Evolutionary conservation across 2,113 vertebrate genomes (phyloP), one percentile per base, ranked within the genome.

Genomic region (Oncorhynchus nerka): DNA sequence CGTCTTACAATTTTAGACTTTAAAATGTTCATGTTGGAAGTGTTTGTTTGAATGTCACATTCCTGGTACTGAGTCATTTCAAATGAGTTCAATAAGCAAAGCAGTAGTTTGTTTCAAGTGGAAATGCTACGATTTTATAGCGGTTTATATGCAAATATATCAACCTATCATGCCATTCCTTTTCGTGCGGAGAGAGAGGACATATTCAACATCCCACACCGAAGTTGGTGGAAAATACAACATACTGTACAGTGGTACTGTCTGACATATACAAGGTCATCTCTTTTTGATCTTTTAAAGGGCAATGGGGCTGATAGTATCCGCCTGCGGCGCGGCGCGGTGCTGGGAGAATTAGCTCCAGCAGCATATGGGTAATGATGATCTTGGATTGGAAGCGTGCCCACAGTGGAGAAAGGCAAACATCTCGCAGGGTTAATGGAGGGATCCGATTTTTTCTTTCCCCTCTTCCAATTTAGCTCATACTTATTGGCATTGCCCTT

Each of bases 401-500:
- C 73, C 81, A 61, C 26, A 19, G 45, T 24, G 22, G 15, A 68
- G 30, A 71, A 69, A 39, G 15, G 72, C 80, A 70, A 64, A 39
- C 13, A 62, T 26, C 70, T 61, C 70, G 19, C 61, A 22, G 78
- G 70, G 79, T 80, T 84, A 88, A 91, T 85, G 84, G 85, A 82
- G 76, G 51, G 20, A 76, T 82, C 75, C 1, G 81, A 81, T 85
- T 87, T 65, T 73, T 16, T 30, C 32, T 34, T 19, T 20, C 32
- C 8, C 16, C 32, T 74, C 9, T 34, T 83, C 74, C 84, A 87
- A 86, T 88, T 88, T 86, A 84, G 88, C 86, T 86, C 75, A 55
- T 85, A 86, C 82, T 80, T 80, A 87, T 90, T 83, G 88, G 83
- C 88, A 85, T 86, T 84, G 87, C 71, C 82, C 86, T 87, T 86